These are phyloP conservation scores for Anastrepha obliqua DNA, from an alignment of 1,140 invertebrate species.

Conservation along the genomic window DNA sequence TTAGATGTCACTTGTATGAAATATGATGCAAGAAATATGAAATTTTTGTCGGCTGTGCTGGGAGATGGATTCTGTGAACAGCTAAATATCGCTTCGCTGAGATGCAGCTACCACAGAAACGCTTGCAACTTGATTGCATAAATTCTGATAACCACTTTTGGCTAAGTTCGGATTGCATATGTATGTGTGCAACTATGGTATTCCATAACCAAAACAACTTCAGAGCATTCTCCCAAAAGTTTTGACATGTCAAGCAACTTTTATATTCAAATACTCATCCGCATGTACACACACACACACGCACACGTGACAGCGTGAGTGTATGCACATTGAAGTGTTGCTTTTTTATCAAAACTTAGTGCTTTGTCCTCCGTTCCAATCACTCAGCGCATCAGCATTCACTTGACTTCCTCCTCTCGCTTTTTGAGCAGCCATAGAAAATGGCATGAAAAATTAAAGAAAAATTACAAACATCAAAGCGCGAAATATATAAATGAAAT, in stretches of 20 bases:
- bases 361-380: neutral
- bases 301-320: neutral
- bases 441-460: constrained; percentile 47
- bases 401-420: neutral
- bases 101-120: neutral
- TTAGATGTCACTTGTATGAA: constrained; percentile 32
- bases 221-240: neutral
- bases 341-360: constrained; percentile 14
- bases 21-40: constrained; percentile 36
- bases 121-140: constrained; percentile 23
- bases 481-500: neutral
- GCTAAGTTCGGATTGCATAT: neutral
- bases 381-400: constrained; percentile 12
- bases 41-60: neutral
- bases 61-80: too few species aligned
- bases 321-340: neutral
- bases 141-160: neutral
- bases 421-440: neutral
- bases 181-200: neutral
- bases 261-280: neutral
- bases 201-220: neutral
- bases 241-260: neutral
- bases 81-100: neutral
- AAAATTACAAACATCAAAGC: constrained; percentile 48
- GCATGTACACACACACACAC: neutral